phyloP scores from a whole-genome alignment of 2,113 vertebrate species.

The Hoplias malabaricus region DNA sequence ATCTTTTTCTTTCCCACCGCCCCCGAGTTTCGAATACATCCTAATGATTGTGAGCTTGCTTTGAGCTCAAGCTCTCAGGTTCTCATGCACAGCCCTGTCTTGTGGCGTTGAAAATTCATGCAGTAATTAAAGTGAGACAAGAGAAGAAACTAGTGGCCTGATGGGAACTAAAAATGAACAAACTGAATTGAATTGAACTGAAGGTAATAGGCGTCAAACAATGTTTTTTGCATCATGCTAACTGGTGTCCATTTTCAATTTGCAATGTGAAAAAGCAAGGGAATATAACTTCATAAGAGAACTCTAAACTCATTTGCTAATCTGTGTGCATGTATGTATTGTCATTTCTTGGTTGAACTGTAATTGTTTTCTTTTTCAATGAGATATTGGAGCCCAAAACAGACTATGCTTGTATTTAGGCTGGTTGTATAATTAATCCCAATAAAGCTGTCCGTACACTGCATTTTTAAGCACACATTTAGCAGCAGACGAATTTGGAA shows the following conservation, averaged over 20 bases:
- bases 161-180: background rate
- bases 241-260: background rate
- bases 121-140: background rate
- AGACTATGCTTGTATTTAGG: background rate
- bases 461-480: background rate
- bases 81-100: background rate
- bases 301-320: too few species aligned
- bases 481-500: background rate
- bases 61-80: background rate
- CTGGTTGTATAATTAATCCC: background rate
- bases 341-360: background rate
- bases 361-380: background rate
- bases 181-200: background rate
- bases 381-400: background rate
- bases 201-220: background rate
- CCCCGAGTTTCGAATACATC: too few species aligned
- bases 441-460: background rate
- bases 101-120: background rate
- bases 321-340: too few species aligned
- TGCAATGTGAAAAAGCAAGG: background rate
- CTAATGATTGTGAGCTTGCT: background rate
- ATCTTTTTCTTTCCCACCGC: too few species aligned
- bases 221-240: too few species aligned
- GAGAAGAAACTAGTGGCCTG: background rate
- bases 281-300: too few species aligned